phyloP scores from a whole-genome alignment of 2,797 vertebrate species.

The Enteromius paludinosus region DNA sequence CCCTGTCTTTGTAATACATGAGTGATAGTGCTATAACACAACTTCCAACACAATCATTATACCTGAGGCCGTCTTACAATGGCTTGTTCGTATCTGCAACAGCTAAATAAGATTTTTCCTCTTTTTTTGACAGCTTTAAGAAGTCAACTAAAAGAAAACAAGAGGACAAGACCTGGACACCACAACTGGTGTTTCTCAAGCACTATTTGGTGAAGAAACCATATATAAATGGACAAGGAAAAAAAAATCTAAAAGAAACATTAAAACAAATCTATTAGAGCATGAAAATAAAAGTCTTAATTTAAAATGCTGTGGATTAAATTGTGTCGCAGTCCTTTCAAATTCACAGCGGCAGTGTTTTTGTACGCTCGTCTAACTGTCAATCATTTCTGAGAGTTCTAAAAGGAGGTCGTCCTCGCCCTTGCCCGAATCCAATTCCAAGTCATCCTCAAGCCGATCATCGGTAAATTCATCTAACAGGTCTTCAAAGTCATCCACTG shows the following conservation, averaged over 20 bases:
- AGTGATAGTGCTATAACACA: slow-evolving; percentile 16
- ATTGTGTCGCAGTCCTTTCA: background rate
- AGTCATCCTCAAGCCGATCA: slow-evolving; percentile 87
- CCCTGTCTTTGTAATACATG: slow-evolving; percentile 56
- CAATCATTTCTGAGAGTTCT: slow-evolving; percentile 87
- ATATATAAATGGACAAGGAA: slow-evolving; percentile 27
- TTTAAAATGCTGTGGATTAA: slow-evolving; percentile 23
- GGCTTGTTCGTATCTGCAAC: slow-evolving; percentile 1
- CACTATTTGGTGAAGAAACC: background rate
- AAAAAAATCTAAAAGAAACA: slow-evolving; percentile 10
- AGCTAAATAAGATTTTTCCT: slow-evolving; percentile 7
- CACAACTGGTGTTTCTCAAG: background rate
- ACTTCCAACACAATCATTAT: slow-evolving; percentile 23
- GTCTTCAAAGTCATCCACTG: slow-evolving; percentile 91
- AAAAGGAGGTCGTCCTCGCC: slow-evolving; percentile 88
- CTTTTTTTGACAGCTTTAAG: slow-evolving; percentile 46
- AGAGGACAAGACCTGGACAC: background rate
- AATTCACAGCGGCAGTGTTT: slow-evolving; percentile 20
- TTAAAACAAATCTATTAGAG: slow-evolving; percentile 24
- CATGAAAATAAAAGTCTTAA: slow-evolving; percentile 20
- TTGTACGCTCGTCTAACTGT: slow-evolving; percentile 67
- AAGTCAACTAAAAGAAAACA: slow-evolving; percentile 42
- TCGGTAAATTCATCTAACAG: slow-evolving; percentile 93
- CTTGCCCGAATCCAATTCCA: slow-evolving; percentile 87
- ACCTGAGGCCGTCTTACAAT: slow-evolving; percentile 35